These are phyloP conservation scores for Catostylus mosaicus DNA, from an alignment of 30 jellyfish, hydroid and myxozoan species.

Conservation along the genomic window DNA sequence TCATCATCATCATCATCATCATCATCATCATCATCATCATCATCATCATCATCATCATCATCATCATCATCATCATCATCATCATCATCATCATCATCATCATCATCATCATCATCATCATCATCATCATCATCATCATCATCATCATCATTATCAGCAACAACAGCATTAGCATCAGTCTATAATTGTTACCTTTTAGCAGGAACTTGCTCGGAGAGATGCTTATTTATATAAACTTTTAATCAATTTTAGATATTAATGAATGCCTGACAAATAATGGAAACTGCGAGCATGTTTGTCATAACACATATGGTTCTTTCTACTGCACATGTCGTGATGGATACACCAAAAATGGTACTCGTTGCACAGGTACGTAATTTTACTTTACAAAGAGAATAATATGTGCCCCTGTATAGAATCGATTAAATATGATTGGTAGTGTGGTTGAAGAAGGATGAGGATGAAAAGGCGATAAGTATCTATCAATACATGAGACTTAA, in stretches of 20 bases:
- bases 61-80: slow-evolving; percentile 6
- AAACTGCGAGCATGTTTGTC: slow-evolving; percentile 21
- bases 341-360: not conserved
- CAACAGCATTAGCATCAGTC: not conserved
- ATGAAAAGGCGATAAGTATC: too few species aligned
- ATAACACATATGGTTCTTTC: slow-evolving; percentile 21
- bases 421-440: too few species aligned
- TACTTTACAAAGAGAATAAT: not conserved
- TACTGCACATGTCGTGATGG: slow-evolving; percentile 44
- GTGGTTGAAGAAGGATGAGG: too few species aligned
- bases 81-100: not conserved
- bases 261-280: slow-evolving; percentile 35
- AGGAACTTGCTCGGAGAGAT: too few species aligned
- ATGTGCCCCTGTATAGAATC: too few species aligned
- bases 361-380: not conserved
- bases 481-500: too few species aligned
- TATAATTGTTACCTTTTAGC: not conserved
- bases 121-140: not conserved
- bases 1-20: slow-evolving; percentile 13
- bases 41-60: slow-evolving; percentile 4
- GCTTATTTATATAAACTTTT: too few species aligned
- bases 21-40: slow-evolving; percentile 15
- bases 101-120: slow-evolving; percentile 7
- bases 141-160: not conserved
- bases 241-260: slow-evolving; percentile 30